Percentiles rank a stretch among this genome's conserved stretches.
phyloP scores from a whole-genome alignment of 2,888 invertebrate genomes.

The Cryptus armator region DNA sequence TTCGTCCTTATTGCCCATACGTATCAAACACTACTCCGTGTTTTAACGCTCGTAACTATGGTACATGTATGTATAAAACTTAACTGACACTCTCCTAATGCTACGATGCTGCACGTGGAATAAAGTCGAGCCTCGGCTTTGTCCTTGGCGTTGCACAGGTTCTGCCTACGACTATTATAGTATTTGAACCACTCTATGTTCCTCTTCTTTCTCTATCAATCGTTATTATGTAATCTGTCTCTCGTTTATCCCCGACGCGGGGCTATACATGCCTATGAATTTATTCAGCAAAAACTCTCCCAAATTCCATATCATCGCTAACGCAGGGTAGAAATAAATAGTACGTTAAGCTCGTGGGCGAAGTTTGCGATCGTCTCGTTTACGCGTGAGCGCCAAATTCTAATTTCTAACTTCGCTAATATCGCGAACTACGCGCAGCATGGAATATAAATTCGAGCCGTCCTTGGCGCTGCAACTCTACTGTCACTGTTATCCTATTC shows the following conservation, averaged over 20 bases:
- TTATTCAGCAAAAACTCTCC: background rate
- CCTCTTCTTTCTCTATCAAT: constrained; percentile 22
- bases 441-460: constrained; percentile 14
- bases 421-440: background rate
- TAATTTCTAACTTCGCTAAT: constrained; percentile 2
- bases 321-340: background rate
- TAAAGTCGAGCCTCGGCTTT: constrained; percentile 14
- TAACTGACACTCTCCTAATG: constrained; percentile 3
- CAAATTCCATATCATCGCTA: background rate
- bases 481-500: constrained; percentile 5
- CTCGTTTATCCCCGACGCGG: background rate
- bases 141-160: constrained; percentile 47
- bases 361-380: constrained; percentile 2
- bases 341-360: background rate
- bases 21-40: constrained; percentile 20
- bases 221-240: background rate
- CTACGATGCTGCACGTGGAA: constrained; percentile 19
- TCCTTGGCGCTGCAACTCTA: constrained; percentile 34
- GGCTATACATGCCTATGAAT: background rate
- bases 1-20: constrained; percentile 73
- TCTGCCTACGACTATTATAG: constrained; percentile 19
- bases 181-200: constrained; percentile 12
- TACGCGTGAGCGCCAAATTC: background rate
- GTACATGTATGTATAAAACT: constrained; percentile 21
- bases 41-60: background rate